These are phyloP conservation scores for Malurus cyaneus DNA, from an alignment of 2,113 vertebrate species.

Conservation along the genomic window DNA sequence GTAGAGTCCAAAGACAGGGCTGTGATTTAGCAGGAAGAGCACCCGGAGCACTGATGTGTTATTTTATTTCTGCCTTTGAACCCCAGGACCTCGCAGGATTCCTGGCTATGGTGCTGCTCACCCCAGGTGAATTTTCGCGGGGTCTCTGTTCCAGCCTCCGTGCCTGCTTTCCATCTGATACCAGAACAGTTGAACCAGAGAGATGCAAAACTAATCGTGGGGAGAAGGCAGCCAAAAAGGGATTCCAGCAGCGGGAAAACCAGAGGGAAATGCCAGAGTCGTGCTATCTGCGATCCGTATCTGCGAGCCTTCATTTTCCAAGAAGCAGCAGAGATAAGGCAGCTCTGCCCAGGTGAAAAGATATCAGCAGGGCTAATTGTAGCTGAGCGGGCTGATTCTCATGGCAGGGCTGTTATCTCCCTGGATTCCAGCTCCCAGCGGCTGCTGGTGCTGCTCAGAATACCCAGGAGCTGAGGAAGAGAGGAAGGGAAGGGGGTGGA, in stretches of 20 bases:
- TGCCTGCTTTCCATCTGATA: constrained; percentile 31
- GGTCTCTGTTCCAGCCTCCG: neutral
- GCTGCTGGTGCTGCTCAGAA: constrained; percentile 47
- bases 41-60: neutral
- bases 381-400: constrained; percentile 24
- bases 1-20: neutral
- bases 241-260: constrained; percentile 37
- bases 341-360: constrained; percentile 59
- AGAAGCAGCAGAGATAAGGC: constrained; percentile 26
- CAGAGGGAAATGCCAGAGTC: neutral
- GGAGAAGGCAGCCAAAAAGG: constrained; percentile 15
- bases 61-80: constrained; percentile 41
- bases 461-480: neutral
- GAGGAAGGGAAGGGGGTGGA: neutral
- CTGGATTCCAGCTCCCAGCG: constrained; percentile 48
- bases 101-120: neutral
- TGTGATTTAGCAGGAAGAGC: neutral
- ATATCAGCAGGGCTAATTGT: constrained; percentile 62
- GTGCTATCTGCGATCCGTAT: neutral
- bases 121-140: neutral
- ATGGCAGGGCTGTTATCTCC: constrained; percentile 48
- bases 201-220: neutral
- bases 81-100: neutral
- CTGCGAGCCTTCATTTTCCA: constrained; percentile 45
- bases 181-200: constrained; percentile 38